Percentiles rank a stretch among this genome's conserved stretches.
Evolutionary conservation across 2,113 vertebrate species (phyloP).

Genomic region (Pungitius pungitius): DNA sequence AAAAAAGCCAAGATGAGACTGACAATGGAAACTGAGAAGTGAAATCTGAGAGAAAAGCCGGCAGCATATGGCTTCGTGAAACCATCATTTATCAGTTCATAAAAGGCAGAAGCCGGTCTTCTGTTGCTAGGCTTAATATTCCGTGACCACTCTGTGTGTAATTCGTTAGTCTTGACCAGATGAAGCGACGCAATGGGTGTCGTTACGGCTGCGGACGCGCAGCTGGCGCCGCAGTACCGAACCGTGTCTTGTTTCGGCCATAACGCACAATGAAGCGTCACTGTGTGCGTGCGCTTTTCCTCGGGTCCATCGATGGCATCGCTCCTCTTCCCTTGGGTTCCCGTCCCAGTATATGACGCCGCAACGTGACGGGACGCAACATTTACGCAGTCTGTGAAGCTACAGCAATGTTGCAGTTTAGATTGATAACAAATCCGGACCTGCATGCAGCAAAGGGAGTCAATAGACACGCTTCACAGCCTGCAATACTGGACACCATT

Average conservation of each 20-base stretch:
- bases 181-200: slow-evolving; percentile 36
- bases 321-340: slow-evolving; percentile 19
- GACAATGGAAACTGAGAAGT: slow-evolving; percentile 70
- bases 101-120: slow-evolving; percentile 66
- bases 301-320: slow-evolving; percentile 1
- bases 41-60: slow-evolving; percentile 63
- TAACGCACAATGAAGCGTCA: slow-evolving; percentile 44
- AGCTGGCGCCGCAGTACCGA: slow-evolving; percentile 55
- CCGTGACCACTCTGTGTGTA: slow-evolving; percentile 37
- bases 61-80: slow-evolving; percentile 66
- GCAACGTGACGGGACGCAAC: slow-evolving; percentile 10
- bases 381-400: background rate
- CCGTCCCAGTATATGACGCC: slow-evolving; percentile 1
- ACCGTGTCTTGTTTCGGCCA: slow-evolving; percentile 60
- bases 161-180: slow-evolving; percentile 52
- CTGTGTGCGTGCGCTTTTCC: slow-evolving; percentile 33
- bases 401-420: background rate
- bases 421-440: slow-evolving; percentile 21
- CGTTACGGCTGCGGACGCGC: slow-evolving; percentile 49
- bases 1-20: slow-evolving; percentile 62
- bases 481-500: slow-evolving; percentile 34
- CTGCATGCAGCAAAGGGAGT: slow-evolving; percentile 20
- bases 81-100: slow-evolving; percentile 64
- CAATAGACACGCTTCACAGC: slow-evolving; percentile 34
- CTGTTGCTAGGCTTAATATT: slow-evolving; percentile 55